phyloP scores from a whole-genome alignment of 2,888 invertebrate genomes.

The Digitonthophagus gazella region DNA sequence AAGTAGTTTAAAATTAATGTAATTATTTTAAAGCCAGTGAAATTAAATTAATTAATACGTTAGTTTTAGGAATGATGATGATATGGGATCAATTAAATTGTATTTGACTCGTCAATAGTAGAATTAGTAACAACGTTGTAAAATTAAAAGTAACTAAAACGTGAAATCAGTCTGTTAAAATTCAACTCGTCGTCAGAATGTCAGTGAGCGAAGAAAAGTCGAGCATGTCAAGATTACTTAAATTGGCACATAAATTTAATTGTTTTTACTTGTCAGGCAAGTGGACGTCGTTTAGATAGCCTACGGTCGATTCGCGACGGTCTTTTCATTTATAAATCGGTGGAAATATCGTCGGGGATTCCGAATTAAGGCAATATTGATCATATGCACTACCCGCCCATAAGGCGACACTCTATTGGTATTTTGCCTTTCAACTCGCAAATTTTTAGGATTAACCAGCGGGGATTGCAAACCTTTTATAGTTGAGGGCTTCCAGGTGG shows the following conservation, averaged over 20 bases:
- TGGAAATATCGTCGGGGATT: constrained; percentile 26
- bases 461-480: constrained; percentile 83
- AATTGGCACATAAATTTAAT: constrained; percentile 84
- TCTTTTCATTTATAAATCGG: constrained; percentile 34
- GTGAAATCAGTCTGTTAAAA: constrained; percentile 9
- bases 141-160: constrained; percentile 3
- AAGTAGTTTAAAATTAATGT: no score
- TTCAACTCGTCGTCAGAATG: constrained; percentile 20
- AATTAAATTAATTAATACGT: no score
- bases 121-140: neutral
- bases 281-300: constrained; percentile 33
- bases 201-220: constrained; percentile 24
- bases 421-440: constrained; percentile 20
- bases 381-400: constrained; percentile 30
- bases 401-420: constrained; percentile 22
- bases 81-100: no score
- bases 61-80: no score
- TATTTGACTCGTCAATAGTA: neutral
- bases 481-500: constrained; percentile 86
- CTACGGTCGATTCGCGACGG: constrained; percentile 25
- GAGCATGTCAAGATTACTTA: constrained; percentile 66
- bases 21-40: no score
- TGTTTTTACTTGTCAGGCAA: constrained; percentile 86
- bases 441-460: constrained; percentile 65
- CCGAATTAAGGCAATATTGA: constrained; percentile 30